These are phyloP conservation scores for Drosophila rellima DNA, from an alignment of 2,888 invertebrate species.

Conservation along the genomic window DNA sequence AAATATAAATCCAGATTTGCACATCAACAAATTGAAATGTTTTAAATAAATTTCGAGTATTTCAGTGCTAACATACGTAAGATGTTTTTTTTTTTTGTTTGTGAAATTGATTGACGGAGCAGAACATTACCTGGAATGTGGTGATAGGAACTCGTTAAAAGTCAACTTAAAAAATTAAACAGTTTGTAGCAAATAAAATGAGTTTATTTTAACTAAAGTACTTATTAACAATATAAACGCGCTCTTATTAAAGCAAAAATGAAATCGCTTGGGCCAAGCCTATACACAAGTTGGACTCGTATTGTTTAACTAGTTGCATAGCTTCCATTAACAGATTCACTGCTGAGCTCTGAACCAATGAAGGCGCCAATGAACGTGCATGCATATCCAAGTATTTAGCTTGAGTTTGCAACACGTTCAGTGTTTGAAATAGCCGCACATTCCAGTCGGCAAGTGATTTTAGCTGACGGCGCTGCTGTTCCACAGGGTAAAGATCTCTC, in stretches of 20 bases:
- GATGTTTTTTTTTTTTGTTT: slow-evolving; percentile 28
- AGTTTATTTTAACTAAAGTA: background rate
- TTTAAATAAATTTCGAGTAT: slow-evolving; percentile 69
- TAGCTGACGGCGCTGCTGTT: background rate
- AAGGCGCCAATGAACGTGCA: slow-evolving; percentile 35
- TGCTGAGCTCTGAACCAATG: slow-evolving; percentile 5
- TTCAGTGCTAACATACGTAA: slow-evolving; percentile 55
- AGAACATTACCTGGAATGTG: background rate
- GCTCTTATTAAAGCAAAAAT: background rate
- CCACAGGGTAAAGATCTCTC: background rate
- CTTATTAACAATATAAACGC: background rate
- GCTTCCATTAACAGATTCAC: slow-evolving; percentile 41
- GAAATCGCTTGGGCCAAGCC: slow-evolving; percentile 37
- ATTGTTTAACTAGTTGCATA: slow-evolving; percentile 25
- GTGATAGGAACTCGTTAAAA: background rate
- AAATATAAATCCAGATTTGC: slow-evolving; percentile 84
- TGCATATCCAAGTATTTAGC: slow-evolving; percentile 49
- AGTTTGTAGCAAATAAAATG: background rate
- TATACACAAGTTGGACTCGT: slow-evolving; percentile 23
- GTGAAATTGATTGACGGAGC: slow-evolving; percentile 1
- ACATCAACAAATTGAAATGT: slow-evolving; percentile 51
- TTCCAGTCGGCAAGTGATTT: slow-evolving; percentile 19
- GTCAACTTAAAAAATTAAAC: background rate
- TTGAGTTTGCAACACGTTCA: slow-evolving; percentile 43
- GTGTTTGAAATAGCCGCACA: slow-evolving; percentile 36